phyloP scores from a whole-genome alignment of 1,140 invertebrate species.

The Cydia splendana region DNA sequence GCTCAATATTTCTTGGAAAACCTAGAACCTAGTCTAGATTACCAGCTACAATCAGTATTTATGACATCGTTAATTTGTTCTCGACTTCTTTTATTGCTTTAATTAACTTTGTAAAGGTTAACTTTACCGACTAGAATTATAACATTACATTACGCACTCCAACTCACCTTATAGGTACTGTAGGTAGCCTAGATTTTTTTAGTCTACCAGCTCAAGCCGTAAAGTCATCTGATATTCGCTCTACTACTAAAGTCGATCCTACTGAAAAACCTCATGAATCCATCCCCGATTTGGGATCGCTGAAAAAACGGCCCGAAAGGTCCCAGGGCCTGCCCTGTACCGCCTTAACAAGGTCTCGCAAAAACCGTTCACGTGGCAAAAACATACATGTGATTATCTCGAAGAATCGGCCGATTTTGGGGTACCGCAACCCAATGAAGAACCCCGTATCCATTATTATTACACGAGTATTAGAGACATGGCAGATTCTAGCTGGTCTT shows the following conservation, averaged over 20 bases:
- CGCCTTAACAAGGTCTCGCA: constrained; percentile 9
- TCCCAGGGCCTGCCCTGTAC: neutral
- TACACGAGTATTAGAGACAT: too few species aligned
- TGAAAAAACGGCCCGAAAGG: neutral
- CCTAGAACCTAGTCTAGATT: neutral
- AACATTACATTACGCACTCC: neutral
- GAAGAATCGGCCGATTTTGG: neutral
- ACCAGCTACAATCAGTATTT: neutral
- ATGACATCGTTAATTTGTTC: neutral
- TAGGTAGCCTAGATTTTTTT: neutral
- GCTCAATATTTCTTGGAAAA: too few species aligned
- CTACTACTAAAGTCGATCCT: neutral
- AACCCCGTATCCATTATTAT: too few species aligned
- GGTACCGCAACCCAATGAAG: neutral
- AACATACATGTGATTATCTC: constrained; percentile 17
- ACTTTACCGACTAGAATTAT: neutral
- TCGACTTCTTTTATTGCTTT: neutral
- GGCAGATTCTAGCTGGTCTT: too few species aligned
- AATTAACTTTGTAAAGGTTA: neutral
- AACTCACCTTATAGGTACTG: too few species aligned
- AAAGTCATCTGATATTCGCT: neutral
- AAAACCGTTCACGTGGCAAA: constrained; percentile 18
- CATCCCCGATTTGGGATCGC: neutral
- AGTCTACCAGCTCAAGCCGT: neutral
- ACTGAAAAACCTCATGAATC: neutral